phyloP scores from a whole-genome alignment of 2,888 invertebrate species.

The Melieria picta region DNA sequence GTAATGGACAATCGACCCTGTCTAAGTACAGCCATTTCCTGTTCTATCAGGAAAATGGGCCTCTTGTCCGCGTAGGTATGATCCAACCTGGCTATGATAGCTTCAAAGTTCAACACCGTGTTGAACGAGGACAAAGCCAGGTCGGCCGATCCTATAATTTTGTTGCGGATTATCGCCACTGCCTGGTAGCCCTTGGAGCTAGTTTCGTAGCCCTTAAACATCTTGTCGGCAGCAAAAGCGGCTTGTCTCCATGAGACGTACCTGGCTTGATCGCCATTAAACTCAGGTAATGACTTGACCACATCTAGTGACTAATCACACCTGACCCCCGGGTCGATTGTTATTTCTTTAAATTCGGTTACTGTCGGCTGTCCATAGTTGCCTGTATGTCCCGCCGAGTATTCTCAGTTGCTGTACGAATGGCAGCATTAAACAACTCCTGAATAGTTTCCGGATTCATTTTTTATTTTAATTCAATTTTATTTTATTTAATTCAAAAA shows the following conservation, averaged over 20 bases:
- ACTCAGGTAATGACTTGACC: constrained; percentile 29
- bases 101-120: constrained; percentile 30
- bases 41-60: constrained; percentile 30
- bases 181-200: constrained; percentile 12
- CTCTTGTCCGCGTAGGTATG: constrained; percentile 32
- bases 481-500: no score
- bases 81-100: constrained; percentile 28
- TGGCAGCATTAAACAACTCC: neutral
- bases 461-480: no score
- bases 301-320: constrained; percentile 25
- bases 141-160: constrained; percentile 10
- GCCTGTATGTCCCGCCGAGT: neutral
- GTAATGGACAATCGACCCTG: constrained; percentile 24
- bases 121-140: constrained; percentile 13
- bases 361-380: neutral
- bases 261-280: constrained; percentile 25
- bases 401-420: constrained; percentile 1
- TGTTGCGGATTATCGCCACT: constrained; percentile 4
- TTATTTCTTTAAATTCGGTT: neutral
- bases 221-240: constrained; percentile 18
- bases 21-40: constrained; percentile 19
- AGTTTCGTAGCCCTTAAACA: neutral
- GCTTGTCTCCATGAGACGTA: constrained; percentile 39
- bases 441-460: no score
- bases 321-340: neutral